Evolutionary conservation across 1,140 invertebrate species (phyloP), one percentile per base, ranked within the genome.

Genomic region (Drosophila malerkotliana): DNA sequence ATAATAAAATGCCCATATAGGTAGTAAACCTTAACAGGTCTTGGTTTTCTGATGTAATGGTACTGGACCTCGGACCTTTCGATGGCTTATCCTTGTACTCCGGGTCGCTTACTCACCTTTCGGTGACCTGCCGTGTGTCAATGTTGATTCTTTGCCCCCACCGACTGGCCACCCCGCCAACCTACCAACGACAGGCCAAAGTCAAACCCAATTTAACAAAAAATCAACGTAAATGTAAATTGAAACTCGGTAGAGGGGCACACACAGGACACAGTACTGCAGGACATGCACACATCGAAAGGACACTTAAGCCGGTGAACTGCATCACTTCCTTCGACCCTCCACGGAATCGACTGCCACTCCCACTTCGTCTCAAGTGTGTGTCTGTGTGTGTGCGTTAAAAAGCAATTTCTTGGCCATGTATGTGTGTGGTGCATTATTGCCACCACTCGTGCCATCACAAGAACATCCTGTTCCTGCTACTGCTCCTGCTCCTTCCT

Each of bases 211-310:
- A 84, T 84, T 84, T 84, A 84, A 84, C 81, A 84, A 84, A 84
- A 84, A 84, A 84, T 84, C 80, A 84, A 84, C 80, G 80, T 84
- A 71, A 84, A 84, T 84, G 80, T 79, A 84, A 84, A 84, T 84
- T 84, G 80, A 84, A 84, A 84, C 80, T 75, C 55, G 72, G 72
- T 12, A 58, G 47, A 60, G 51, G 63, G 62, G 24, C 18, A 18
- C 63, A 41, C 45, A 62, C 37, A n/a, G 15, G 18, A 18, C 18
- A 1, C 44, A 58, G 60, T 21, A 15, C 28, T 3, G 24, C 14
- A 3, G 41, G 14, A 28, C 28, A 21, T 37, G 39, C 48, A 39
- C 8, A 37, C 32, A 18, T 30, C 41, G 41, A 72, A 54, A 69
- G 32, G 47, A 53, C 64, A 71, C 68, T 57, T 49, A 71, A 68